Conservation (phyloP, 53 echinoderm and acorn worm genomes). For the Paelopatides confundens region DNA sequence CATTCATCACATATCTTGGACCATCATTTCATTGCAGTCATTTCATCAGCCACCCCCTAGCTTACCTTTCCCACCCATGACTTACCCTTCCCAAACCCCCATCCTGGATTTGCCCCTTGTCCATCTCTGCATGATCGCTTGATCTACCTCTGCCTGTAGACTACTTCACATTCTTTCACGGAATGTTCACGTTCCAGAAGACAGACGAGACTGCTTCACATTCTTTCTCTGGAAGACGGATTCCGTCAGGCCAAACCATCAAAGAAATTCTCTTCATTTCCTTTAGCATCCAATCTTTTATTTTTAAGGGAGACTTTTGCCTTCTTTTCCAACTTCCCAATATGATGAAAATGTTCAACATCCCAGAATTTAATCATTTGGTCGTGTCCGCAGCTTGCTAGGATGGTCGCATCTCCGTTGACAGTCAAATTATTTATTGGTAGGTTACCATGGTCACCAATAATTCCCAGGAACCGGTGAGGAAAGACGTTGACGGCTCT, state of each 20-base stretch:
- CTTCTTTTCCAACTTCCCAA: conserved; percentile 75
- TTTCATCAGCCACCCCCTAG: too few species aligned
- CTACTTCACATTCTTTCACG: too few species aligned
- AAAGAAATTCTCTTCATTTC: conserved; percentile 94
- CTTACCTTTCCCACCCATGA: too few species aligned
- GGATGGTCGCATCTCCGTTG: conserved; percentile 61
- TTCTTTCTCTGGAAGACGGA: not conserved
- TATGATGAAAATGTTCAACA: conserved; percentile 77
- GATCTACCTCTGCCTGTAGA: not conserved
- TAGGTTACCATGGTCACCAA: conserved; percentile 86
- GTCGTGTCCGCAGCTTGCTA: conserved; percentile 87
- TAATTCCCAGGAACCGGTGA: conserved; percentile 78
- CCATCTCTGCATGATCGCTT: too few species aligned
- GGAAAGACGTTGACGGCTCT: conserved; percentile 92
- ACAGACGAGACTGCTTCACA: not conserved
- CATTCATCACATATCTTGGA: too few species aligned
- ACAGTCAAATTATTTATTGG: conserved; percentile 82
- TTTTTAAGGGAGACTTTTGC: conserved; percentile 72
- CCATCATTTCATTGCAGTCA: too few species aligned
- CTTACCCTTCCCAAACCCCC: too few species aligned
- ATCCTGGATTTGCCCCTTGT: too few species aligned
- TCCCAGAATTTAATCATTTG: conserved; percentile 97
- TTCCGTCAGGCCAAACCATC: conserved; percentile 52
- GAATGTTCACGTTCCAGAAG: too few species aligned
- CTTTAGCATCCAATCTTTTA: conserved; percentile 74